Evolutionary conservation across 2,797 vertebrate genomes (phyloP).

Genomic region (Neopelma chrysocephalum): DNA sequence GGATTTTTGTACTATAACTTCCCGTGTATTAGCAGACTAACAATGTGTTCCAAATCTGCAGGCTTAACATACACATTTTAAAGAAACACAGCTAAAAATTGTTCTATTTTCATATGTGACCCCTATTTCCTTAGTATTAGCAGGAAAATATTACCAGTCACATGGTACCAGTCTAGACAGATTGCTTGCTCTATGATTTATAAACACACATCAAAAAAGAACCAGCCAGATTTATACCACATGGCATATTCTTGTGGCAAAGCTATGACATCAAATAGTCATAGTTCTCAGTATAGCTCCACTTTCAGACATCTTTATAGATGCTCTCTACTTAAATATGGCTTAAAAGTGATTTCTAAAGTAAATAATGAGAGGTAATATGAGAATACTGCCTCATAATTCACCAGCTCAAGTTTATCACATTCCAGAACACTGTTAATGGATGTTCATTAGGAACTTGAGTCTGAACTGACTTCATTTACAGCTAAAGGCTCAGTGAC

Average conservation of each 20-base stretch:
- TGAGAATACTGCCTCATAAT: not conserved
- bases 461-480: not conserved
- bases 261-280: constrained; percentile 9
- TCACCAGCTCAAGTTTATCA: not conserved
- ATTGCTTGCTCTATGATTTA: constrained; percentile 32
- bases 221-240: not conserved
- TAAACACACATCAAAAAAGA: not conserved
- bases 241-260: constrained; percentile 26
- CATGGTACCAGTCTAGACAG: constrained; percentile 60
- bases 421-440: not conserved
- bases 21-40: constrained; percentile 11
- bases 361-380: not conserved
- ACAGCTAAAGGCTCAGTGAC: not conserved
- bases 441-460: not conserved
- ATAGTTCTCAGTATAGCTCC: not conserved
- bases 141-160: constrained; percentile 46
- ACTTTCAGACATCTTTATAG: constrained; percentile 11
- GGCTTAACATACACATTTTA: constrained; percentile 1
- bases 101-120: constrained; percentile 51
- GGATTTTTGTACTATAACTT: constrained; percentile 59
- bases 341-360: not conserved
- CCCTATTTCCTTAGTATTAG: constrained; percentile 22
- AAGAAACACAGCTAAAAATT: constrained; percentile 2
- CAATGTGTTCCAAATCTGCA: constrained; percentile 25
- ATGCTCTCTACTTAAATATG: not conserved